Percentiles rank a stretch among this genome's conserved stretches.
Conservation (phyloP, 2,888 invertebrate genomes). For the Tanaodytes sp. region DNA sequence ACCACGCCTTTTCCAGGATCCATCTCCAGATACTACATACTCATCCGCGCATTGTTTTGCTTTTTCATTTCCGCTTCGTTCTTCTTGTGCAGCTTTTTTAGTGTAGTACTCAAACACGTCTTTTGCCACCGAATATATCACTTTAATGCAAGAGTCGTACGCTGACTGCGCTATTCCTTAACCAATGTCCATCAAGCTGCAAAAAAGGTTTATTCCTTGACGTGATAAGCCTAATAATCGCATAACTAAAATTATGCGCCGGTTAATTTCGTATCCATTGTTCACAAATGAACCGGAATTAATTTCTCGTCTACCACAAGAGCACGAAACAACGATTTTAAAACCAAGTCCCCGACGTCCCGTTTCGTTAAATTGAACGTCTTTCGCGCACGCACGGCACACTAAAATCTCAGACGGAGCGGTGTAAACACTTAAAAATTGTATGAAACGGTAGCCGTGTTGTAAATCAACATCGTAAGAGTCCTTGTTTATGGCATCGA, state of each 20-base stretch:
- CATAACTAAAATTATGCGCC: constrained; percentile 60
- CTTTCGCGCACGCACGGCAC: constrained; percentile 48
- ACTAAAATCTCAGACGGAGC: constrained; percentile 40
- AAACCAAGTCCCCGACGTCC: constrained; percentile 54
- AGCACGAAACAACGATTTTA: constrained; percentile 52
- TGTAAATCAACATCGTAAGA: constrained; percentile 30
- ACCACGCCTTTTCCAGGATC: constrained; percentile 54
- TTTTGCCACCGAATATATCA: constrained; percentile 46
- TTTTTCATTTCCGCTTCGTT: constrained; percentile 50
- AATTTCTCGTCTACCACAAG: constrained; percentile 53
- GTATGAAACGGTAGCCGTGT: constrained; percentile 48
- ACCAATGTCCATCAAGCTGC: constrained; percentile 58
- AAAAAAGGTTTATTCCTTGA: constrained; percentile 61
- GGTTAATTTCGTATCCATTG: constrained; percentile 60
- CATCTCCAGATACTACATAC: constrained; percentile 55
- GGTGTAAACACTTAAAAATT: constrained; percentile 42
- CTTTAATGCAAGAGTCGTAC: constrained; percentile 48
- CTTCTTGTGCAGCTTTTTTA: constrained; percentile 53
- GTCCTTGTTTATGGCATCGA: constrained; percentile 29
- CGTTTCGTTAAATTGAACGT: constrained; percentile 51
- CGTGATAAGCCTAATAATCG: constrained; percentile 58
- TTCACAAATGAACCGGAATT: constrained; percentile 56
- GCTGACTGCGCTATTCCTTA: constrained; percentile 47
- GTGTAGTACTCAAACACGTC: constrained; percentile 42
- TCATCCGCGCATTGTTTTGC: constrained; percentile 44